Conservation (phyloP, 2,888 invertebrate genomes). For the Tetanocera ferruginea region DNA sequence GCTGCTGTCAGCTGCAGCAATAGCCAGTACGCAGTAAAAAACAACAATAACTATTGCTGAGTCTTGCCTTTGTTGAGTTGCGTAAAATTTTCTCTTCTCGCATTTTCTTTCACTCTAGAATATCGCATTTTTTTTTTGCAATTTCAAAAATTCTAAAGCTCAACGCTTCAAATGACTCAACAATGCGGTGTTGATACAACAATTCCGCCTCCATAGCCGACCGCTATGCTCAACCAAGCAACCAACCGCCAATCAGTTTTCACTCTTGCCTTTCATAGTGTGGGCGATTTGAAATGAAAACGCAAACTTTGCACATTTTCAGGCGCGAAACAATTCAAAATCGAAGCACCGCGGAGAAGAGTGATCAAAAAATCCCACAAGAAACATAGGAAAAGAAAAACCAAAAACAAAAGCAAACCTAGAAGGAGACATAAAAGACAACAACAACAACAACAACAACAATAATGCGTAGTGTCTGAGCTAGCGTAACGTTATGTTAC, state of each 20-base stretch:
- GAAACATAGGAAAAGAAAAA: not conserved
- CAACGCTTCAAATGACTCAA: too few relatives aligned
- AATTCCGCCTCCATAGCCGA: not conserved
- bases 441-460: too few relatives aligned
- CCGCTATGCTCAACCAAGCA: not conserved
- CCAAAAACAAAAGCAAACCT: not conserved
- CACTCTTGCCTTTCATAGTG: not conserved
- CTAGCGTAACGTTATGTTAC: not conserved
- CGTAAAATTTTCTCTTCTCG: too few relatives aligned
- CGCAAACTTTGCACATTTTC: constrained; percentile 49
- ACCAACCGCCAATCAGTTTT: not conserved
- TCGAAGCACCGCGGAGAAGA: not conserved
- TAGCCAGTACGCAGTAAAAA: not conserved
- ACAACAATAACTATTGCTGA: too few relatives aligned
- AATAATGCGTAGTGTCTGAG: not conserved
- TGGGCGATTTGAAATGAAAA: constrained; percentile 41
- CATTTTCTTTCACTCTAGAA: not conserved
- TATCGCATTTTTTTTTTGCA: not conserved
- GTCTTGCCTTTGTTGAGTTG: too few relatives aligned
- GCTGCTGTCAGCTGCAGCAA: constrained; percentile 1
- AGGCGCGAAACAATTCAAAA: constrained; percentile 25
- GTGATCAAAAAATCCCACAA: not conserved
- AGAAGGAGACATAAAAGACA: not conserved
- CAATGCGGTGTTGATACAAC: too few relatives aligned
- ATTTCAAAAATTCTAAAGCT: not conserved